A percentile compares a stretch with the other conserved stretches of the same genome.
These are phyloP conservation scores for Cassiopea andromeda DNA, from an alignment of 30 jellyfish, hydroid and myxozoan species.

Conservation along the genomic window DNA sequence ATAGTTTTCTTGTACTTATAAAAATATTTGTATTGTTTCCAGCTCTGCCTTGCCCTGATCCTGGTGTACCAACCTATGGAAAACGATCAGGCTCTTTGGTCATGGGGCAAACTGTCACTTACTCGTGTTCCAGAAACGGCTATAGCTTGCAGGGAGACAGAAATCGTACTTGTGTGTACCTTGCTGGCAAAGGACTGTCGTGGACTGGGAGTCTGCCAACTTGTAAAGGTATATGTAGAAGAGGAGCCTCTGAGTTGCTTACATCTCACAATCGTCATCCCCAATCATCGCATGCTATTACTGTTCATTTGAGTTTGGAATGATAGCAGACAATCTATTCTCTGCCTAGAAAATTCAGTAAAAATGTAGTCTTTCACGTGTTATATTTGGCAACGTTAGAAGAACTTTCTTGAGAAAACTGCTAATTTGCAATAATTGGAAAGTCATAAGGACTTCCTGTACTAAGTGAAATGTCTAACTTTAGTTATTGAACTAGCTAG, in stretches of 20 bases:
- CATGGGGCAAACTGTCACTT: constrained; percentile 71
- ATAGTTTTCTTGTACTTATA: background rate
- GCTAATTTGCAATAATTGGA: too few species aligned
- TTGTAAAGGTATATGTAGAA: constrained; percentile 75
- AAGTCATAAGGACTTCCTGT: too few species aligned
- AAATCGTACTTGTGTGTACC: constrained; percentile 73
- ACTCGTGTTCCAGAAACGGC: constrained; percentile 70
- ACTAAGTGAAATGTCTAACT: too few species aligned
- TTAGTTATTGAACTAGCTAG: too few species aligned
- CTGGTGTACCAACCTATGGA: constrained; percentile 77
- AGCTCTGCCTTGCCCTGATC: constrained; percentile 92
- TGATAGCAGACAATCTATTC: too few species aligned
- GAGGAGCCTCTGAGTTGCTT: background rate
- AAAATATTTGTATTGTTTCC: background rate
- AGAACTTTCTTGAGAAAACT: too few species aligned
- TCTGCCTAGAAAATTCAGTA: too few species aligned
- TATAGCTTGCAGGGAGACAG: constrained; percentile 58
- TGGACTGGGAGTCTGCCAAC: constrained; percentile 90
- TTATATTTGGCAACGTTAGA: too few species aligned
- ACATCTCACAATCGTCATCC: background rate
- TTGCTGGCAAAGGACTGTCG: constrained; percentile 22
- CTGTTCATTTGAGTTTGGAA: too few species aligned
- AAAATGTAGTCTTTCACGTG: too few species aligned
- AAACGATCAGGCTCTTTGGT: constrained; percentile 57
- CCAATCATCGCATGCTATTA: too few species aligned